Conservation (phyloP, 1,140 invertebrate species). For the Hetaerina americana region DNA sequence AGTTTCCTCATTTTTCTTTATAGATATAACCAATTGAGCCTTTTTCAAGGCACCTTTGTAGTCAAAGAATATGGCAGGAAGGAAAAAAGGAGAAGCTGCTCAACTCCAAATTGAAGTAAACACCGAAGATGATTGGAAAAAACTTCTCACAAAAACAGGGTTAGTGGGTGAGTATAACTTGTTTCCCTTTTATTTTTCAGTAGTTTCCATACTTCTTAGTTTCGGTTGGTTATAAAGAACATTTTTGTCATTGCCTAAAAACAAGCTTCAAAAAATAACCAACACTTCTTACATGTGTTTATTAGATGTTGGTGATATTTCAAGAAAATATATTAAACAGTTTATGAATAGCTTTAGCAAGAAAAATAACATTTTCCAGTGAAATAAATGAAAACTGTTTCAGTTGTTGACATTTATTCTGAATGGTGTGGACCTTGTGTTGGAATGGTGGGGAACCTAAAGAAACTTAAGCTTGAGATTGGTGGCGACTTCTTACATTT, state of each 20-base stretch:
- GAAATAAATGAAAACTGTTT: neutral
- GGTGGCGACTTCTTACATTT: constrained; percentile 70
- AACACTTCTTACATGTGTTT: too few relatives aligned
- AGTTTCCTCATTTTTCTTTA: too few relatives aligned
- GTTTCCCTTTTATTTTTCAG: neutral
- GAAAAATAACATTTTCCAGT: too few relatives aligned
- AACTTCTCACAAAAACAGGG: constrained; percentile 61
- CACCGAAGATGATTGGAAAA: constrained; percentile 78
- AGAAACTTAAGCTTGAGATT: constrained; percentile 78
- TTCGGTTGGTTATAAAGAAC: too few relatives aligned
- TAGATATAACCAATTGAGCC: too few relatives aligned
- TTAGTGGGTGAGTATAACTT: constrained; percentile 49
- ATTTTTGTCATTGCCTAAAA: too few relatives aligned
- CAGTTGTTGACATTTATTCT: constrained; percentile 82
- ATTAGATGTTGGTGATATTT: too few relatives aligned
- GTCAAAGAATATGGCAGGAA: constrained; percentile 43
- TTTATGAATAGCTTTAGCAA: too few relatives aligned
- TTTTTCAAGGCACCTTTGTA: too few relatives aligned
- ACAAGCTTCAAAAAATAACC: too few relatives aligned
- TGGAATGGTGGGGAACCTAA: constrained; percentile 73
- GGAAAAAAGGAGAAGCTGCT: constrained; percentile 57
- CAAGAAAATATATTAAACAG: too few relatives aligned
- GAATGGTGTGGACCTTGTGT: constrained; percentile 85
- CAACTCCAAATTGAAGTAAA: constrained; percentile 66
- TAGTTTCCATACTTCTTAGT: too few relatives aligned